Evolutionary conservation across 2,888 invertebrate genomes (phyloP).

Genomic region (Oxyscelio sp.): DNA sequence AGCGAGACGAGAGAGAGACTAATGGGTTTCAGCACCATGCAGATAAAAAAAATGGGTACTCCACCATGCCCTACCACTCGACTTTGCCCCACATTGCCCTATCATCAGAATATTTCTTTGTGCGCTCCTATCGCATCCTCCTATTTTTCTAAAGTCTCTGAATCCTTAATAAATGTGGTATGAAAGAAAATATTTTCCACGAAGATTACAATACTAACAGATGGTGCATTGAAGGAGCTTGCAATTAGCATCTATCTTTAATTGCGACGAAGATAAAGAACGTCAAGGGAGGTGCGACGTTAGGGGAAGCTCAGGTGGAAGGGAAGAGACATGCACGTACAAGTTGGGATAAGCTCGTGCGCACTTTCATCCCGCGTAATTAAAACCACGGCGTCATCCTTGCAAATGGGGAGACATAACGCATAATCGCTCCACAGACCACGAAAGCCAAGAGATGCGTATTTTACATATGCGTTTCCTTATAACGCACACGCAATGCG

Average conservation of each 20-base stretch:
- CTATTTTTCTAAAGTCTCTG: slow-evolving; percentile 9
- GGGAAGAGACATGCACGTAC: slow-evolving; percentile 53
- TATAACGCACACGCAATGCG: slow-evolving; percentile 52
- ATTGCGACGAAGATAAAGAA: slow-evolving; percentile 61
- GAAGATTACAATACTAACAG: slow-evolving; percentile 43
- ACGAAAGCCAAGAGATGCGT: slow-evolving; percentile 79
- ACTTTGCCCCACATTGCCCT: no score
- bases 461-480: slow-evolving; percentile 69
- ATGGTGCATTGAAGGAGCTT: slow-evolving; percentile 58
- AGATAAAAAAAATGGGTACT: no score
- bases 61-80: no score
- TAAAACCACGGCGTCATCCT: slow-evolving; percentile 86
- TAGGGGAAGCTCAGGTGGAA: slow-evolving; percentile 47
- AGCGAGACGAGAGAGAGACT: no score
- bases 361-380: slow-evolving; percentile 87
- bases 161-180: slow-evolving; percentile 35
- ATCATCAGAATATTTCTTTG: not conserved
- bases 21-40: no score
- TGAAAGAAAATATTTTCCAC: slow-evolving; percentile 51
- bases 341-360: slow-evolving; percentile 76
- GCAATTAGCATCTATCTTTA: slow-evolving; percentile 72
- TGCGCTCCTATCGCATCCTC: not conserved
- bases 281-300: slow-evolving; percentile 23
- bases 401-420: slow-evolving; percentile 75
- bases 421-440: slow-evolving; percentile 80